phyloP scores from a whole-genome alignment of 2,113 vertebrate species.

The Arothron firmamentum region DNA sequence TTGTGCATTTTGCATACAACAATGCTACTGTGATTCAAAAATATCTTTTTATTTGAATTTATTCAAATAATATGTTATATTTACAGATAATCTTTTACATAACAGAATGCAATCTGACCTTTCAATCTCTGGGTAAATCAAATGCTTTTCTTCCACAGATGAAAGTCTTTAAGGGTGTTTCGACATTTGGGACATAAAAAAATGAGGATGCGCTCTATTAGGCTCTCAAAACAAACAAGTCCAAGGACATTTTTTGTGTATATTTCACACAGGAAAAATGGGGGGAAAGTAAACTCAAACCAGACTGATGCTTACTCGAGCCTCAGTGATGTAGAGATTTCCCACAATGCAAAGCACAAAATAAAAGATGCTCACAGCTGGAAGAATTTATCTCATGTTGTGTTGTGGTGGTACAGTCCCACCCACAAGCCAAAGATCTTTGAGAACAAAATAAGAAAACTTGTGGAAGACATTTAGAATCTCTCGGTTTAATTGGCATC shows the following conservation, averaged over 20 bases:
- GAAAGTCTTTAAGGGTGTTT: no score
- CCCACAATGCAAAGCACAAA: constrained; percentile 11
- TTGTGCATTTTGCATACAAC: no score
- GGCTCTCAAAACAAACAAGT: not conserved
- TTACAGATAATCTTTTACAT: no score
- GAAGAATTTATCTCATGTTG: constrained; percentile 7
- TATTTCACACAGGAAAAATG: not conserved
- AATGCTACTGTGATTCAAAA: no score
- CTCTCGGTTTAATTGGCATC: not conserved
- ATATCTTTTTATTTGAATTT: no score
- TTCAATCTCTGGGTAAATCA: no score
- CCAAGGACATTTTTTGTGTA: not conserved
- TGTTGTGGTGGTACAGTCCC: not conserved
- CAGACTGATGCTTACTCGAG: not conserved
- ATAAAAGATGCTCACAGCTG: constrained; percentile 1
- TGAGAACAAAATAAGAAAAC: constrained; percentile 3
- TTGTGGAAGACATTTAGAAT: not conserved
- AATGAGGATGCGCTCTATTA: not conserved
- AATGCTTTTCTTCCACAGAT: not conserved
- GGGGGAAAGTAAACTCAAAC: constrained; percentile 1
- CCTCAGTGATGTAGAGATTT: not conserved
- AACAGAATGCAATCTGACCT: no score
- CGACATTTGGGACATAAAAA: not conserved
- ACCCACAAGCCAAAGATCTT: constrained; percentile 3
- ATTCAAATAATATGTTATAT: no score